Evolutionary conservation across 2,888 invertebrate genomes (phyloP), one percentile per base, ranked within the genome.

Genomic region (Tetanocera ferruginea): DNA sequence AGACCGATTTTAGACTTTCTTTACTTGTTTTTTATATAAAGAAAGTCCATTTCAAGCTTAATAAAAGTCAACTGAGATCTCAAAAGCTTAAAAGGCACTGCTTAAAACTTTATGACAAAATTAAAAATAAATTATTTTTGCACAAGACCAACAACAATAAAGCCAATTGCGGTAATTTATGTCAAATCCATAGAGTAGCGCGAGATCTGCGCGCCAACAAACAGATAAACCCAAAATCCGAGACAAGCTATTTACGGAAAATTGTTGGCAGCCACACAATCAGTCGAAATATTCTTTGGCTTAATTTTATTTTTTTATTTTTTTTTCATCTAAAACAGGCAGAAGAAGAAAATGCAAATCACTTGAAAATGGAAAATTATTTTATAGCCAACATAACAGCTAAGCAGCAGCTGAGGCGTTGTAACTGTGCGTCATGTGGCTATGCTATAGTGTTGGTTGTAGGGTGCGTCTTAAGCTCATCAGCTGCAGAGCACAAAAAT

Each of bases 111-210:
- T 3, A 34, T 23, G n/a, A 31, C 8, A 49, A 49, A 49, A 67
- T 19, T 19, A 14, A 17, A n/a, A 55, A 71, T 34, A 55, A 51
- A 34, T 52, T n/a, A 34, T 72, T 72, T 49, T 72, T 72, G 62
- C 55, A 77, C 77, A 64, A 70, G 19, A n/a, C 55, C 77, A 67
- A 77, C 77, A 83, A 81, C 81, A 82, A 83, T 83, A 78, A 80
- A 76, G 80, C 79, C 81, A 81, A 83, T 82, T 83, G 80, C 69
- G 80, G 80, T 81, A 83, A 83, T 82, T 82, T 82, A 83, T 83
- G 82, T 80, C 80, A 83, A 83, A 80, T 78, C 76, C 79, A 80
- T 79, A 77, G 78, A 76, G 80, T 72, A 62, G 51, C 64, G 51
- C 64, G 37, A 75, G 62, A 49, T 31, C 75, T 62, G 23, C 14